Base-by-base conservation (phyloP, 2,797 vertebrate species). In the Garrulus glandarius region DNA sequence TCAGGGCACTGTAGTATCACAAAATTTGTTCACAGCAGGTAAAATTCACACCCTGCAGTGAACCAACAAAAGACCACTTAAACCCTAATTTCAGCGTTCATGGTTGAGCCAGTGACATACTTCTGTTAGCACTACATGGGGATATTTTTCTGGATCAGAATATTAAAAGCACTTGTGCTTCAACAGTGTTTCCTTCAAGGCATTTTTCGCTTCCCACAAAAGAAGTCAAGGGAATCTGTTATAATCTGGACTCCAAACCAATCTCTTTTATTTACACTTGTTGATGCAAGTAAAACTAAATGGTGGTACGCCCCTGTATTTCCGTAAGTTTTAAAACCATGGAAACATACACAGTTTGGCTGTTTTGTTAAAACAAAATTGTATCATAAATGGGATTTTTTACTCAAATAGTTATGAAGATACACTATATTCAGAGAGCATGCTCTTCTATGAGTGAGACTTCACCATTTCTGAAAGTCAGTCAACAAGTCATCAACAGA, bases 61-160 rank as follows among this genome's bases (percentile, higher is more conserved):
- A 84, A 76, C 19, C 70, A 92, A 93, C 88, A 92, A 93, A 91
- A 93, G 67, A 74, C 24, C 67, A 89, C 44, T 94, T 92, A 92
- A 83, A 74, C 5, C 47, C 50, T 71, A 52, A 95, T 84, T 90
- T 78, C 80, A 92, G 67, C 32, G 29, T 76, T 63, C 70, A 49
- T 0, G 2, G 52, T 3, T 79, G 30, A 76, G 41, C 44, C 52
- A 84, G 60, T 9, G 34, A 67, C 49, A 77, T n/a, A 46, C 11
- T 82, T 63, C 50, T 67, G 34, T 8, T 41, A 77, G 64, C 30
- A 34, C 34, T 27, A 60, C 56, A 47, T 0, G 0, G n/a, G 18
- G 13, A 29, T 49, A 29, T 3, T 32, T 55, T 86, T 59, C 69
- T 47, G n/a, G 13, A 65, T 12, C 16, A 75, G 29, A 60, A 64